Percentiles rank a stretch among this genome's conserved stretches.
phyloP scores from a whole-genome alignment of 2,888 invertebrate species.

The Penaeus monodon region DNA sequence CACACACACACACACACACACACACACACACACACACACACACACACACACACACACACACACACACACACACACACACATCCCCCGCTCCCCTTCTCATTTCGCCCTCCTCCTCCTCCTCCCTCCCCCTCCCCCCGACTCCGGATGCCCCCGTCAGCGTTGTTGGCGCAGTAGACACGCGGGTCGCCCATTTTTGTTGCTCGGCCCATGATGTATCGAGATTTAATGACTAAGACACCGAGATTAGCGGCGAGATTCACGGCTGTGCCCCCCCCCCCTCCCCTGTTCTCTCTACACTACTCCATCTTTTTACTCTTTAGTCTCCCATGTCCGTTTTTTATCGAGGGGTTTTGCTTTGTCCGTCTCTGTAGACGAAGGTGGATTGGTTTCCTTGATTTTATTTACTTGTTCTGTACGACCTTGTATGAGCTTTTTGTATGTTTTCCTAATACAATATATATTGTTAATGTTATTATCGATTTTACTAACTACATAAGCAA shows the following conservation, averaged over 20 bases:
- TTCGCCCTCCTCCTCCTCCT: neutral
- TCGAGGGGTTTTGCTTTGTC: no score
- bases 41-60: neutral
- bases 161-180: conserved; percentile 9
- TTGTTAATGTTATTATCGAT: no score
- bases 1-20: conserved; percentile 13
- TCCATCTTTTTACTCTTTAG: no score
- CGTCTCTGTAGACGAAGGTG: no score
- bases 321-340: no score
- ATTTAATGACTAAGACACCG: conserved; percentile 28
- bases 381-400: no score
- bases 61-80: neutral
- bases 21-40: conserved; percentile 6
- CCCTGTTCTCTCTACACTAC: conserved; percentile 1
- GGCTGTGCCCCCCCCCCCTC: neutral
- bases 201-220: conserved; percentile 29
- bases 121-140: neutral
- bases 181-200: conserved; percentile 11
- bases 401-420: no score
- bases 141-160: conserved; percentile 6
- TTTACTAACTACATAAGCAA: no score
- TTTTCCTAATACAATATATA: no score
- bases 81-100: neutral
- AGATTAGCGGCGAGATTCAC: conserved; percentile 10
- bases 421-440: no score